A percentile compares a stretch with the other conserved stretches of the same genome.
Conservation (phyloP, 2,888 invertebrate genomes). For the Heliconius hortense region DNA sequence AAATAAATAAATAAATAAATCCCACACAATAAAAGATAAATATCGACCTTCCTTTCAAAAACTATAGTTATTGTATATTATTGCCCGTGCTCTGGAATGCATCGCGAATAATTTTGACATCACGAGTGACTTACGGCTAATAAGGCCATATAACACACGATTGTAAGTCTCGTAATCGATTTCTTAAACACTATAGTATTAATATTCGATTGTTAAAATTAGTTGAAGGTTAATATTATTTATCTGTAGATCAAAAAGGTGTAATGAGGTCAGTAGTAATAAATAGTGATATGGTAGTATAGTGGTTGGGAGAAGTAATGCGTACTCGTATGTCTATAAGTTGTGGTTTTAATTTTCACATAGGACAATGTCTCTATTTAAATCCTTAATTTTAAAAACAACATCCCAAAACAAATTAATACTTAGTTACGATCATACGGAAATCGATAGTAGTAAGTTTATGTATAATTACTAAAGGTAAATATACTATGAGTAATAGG, state of each 20-base stretch:
- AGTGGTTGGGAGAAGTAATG: no score
- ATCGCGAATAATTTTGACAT: constrained; percentile 62
- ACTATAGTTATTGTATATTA: no score
- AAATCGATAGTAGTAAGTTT: no score
- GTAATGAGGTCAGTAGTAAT: not conserved
- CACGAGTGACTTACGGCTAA: constrained; percentile 57
- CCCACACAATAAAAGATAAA: constrained; percentile 38
- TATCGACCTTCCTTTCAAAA: constrained; percentile 52
- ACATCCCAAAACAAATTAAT: no score
- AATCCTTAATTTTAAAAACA: no score
- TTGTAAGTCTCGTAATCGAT: constrained; percentile 27
- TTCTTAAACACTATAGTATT: constrained; percentile 15
- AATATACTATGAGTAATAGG: no score
- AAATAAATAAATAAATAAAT: constrained; percentile 18
- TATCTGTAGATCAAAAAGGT: not conserved
- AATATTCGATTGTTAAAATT: constrained; percentile 21
- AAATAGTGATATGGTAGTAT: no score
- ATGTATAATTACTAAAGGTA: no score
- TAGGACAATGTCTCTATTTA: not conserved
- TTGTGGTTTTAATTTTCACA: not conserved
- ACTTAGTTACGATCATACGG: no score
- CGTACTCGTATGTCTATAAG: no score
- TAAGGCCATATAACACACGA: constrained; percentile 57
- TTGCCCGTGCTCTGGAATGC: constrained; percentile 54
- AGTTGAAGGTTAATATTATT: constrained; percentile 15